Percentiles rank a stretch among this genome's conserved stretches.
phyloP scores from a whole-genome alignment of 2,113 vertebrate genomes.

The Capreolus pygargus region DNA sequence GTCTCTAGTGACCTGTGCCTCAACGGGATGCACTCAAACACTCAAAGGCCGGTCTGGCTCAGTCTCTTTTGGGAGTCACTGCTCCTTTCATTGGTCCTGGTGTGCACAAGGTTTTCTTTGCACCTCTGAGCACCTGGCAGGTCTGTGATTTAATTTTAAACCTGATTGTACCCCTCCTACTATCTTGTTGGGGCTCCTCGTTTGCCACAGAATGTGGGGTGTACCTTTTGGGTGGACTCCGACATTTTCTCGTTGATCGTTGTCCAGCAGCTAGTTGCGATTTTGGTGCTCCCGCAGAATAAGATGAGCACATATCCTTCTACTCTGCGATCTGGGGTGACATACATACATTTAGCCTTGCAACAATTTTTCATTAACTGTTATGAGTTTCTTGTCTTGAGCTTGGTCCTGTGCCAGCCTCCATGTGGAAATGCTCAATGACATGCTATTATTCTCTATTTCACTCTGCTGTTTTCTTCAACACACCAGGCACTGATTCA shows the following conservation, averaged over 20 bases:
- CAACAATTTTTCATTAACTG: slow-evolving; percentile 94
- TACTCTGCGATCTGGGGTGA: rapidly evolving
- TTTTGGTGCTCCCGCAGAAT: neutral
- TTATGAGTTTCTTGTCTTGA: slow-evolving; percentile 92
- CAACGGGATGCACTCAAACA: neutral
- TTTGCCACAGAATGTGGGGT: rapidly evolving
- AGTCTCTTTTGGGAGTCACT: neutral
- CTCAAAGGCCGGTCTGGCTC: neutral
- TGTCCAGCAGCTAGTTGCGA: neutral
- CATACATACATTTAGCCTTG: neutral
- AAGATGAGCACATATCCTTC: neutral
- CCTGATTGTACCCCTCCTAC: neutral
- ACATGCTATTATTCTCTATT: neutral
- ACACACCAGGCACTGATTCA: neutral
- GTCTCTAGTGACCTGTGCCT: neutral
- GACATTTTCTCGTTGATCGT: neutral
- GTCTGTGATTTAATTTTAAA: neutral
- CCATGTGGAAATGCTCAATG: slow-evolving; percentile 88
- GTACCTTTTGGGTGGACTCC: neutral
- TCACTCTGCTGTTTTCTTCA: neutral
- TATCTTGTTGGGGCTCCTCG: neutral
- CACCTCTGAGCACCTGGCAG: neutral
- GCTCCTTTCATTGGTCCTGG: neutral
- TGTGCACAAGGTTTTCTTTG: neutral
- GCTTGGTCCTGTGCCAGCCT: slow-evolving; percentile 86